phyloP scores from a whole-genome alignment of 2,113 vertebrate species.

The Damaliscus lunatus region DNA sequence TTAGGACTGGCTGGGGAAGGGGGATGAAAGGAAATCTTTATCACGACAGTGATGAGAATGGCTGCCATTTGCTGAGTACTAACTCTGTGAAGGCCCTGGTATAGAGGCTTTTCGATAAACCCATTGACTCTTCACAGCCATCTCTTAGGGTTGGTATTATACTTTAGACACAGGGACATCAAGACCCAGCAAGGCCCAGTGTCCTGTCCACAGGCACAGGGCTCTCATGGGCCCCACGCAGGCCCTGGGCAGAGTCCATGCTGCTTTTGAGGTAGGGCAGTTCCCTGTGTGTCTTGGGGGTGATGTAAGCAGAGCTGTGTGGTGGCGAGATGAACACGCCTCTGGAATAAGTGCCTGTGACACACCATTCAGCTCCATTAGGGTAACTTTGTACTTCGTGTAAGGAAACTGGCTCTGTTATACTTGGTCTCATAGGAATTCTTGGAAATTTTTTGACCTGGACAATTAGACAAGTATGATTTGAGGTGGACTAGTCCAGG shows the following conservation, averaged over 20 bases:
- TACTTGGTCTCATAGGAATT: not conserved
- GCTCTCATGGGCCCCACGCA: not conserved
- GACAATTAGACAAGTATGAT: not conserved
- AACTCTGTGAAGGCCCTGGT: not conserved
- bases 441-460: conserved; percentile 44
- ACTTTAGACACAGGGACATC: not conserved
- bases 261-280: not conserved
- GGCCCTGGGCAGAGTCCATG: not conserved
- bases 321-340: not conserved
- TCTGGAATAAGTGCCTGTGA: not conserved
- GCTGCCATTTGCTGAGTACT: not conserved
- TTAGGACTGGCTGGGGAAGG: not conserved
- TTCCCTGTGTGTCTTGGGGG: not conserved
- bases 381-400: not conserved
- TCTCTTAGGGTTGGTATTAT: not conserved
- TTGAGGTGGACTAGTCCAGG: not conserved
- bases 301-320: not conserved
- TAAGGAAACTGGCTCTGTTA: conserved; percentile 30
- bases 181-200: not conserved
- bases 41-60: too few relatives aligned
- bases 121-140: not conserved
- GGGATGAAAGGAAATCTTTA: not conserved
- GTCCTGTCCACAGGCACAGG: not conserved
- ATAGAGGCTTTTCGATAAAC: not conserved
- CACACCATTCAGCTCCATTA: not conserved